Conservation (phyloP, 1,140 invertebrate species). For the Condylostylus longicornis region DNA sequence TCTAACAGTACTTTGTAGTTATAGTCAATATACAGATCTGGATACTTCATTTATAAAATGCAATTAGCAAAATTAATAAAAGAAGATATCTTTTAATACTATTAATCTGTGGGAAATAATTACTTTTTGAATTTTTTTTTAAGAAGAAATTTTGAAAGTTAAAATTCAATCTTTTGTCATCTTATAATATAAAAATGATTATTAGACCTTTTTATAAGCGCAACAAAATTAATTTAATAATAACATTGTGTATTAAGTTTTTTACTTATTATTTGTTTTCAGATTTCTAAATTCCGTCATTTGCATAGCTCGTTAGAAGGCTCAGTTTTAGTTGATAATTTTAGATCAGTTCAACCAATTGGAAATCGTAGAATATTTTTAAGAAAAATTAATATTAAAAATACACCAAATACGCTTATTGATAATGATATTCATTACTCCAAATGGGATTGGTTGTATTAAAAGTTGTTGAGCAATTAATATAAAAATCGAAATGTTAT, state of each 20-base stretch:
- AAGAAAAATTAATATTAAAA: slow-evolving; percentile 36
- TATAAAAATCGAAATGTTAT: not conserved
- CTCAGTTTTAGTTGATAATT: slow-evolving; percentile 41
- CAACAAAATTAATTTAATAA: too few species aligned
- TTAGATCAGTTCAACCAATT: slow-evolving; percentile 42
- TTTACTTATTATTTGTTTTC: slow-evolving; percentile 10
- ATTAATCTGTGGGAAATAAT: too few species aligned
- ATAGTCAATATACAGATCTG: too few species aligned
- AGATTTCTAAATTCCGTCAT: slow-evolving; percentile 48
- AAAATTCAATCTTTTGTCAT: too few species aligned
- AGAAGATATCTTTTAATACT: too few species aligned
- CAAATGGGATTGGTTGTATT: slow-evolving; percentile 43
- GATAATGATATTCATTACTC: slow-evolving; percentile 40
- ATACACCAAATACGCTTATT: slow-evolving; percentile 38
- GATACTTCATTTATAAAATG: too few species aligned
- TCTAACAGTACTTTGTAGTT: too few species aligned
- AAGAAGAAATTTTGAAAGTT: too few species aligned
- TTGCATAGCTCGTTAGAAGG: slow-evolving; percentile 41
- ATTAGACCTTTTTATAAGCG: too few species aligned
- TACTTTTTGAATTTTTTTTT: too few species aligned
- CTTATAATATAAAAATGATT: too few species aligned
- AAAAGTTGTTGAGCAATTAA: slow-evolving; percentile 7
- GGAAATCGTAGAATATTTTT: slow-evolving; percentile 47
- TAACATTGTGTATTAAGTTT: slow-evolving; percentile 5
- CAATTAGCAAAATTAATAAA: too few species aligned